phyloP scores from a whole-genome alignment of 2,888 invertebrate genomes.

The Zaprionus lineosus region DNA sequence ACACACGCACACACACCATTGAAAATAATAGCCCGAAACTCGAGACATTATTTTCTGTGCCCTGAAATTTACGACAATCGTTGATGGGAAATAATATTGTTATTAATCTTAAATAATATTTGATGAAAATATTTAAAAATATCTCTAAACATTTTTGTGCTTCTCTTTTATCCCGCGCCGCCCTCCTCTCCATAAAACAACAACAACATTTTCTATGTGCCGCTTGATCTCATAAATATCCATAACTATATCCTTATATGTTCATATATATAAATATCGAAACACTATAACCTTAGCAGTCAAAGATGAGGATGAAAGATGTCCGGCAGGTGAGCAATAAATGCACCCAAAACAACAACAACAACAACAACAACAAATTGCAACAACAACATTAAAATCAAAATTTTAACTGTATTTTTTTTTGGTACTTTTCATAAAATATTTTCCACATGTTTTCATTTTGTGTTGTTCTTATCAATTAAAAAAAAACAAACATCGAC shows the following conservation, averaged over 20 bases:
- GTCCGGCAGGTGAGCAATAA: constrained; percentile 86
- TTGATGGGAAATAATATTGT: no score
- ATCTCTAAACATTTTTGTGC: constrained; percentile 64
- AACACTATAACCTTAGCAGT: constrained; percentile 83
- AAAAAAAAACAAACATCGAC: constrained; percentile 14
- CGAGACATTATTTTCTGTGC: constrained; percentile 32
- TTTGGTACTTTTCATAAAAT: constrained; percentile 16
- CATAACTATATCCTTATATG: no score
- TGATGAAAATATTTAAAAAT: constrained; percentile 28
- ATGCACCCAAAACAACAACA: constrained; percentile 55
- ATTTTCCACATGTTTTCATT: constrained; percentile 16
- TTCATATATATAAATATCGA: constrained; percentile 9
- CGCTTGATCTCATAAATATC: constrained; percentile 51
- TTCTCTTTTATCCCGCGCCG: constrained; percentile 54
- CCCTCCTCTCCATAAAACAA: no score
- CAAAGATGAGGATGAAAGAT: constrained; percentile 87
- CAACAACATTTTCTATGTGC: constrained; percentile 57
- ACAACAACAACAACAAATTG: constrained; percentile 26
- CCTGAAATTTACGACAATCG: constrained; percentile 38
- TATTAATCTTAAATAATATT: no score
- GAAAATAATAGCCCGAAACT: constrained; percentile 50
- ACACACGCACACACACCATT: constrained; percentile 4
- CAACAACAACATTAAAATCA: constrained; percentile 11
- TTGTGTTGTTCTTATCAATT: constrained; percentile 16
- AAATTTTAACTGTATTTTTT: constrained; percentile 39